Percentiles rank a stretch among this genome's conserved stretches.
Evolutionary conservation across 2,888 invertebrate species (phyloP).

Genomic region (Dryadula phaetusa): DNA sequence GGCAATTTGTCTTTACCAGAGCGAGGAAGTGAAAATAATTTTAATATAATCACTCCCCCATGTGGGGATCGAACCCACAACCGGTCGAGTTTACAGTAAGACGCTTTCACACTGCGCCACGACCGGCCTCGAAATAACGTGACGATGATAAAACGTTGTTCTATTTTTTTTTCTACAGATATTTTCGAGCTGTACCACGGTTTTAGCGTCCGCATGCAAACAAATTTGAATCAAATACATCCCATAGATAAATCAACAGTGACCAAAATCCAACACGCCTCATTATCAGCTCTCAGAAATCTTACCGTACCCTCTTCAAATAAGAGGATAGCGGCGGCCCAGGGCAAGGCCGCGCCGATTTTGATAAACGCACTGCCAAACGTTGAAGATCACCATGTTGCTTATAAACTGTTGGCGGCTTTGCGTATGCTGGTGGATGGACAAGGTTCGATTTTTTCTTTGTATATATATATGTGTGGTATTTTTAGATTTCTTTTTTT

Average conservation of each 20-base stretch:
- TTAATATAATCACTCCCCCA: too few relatives aligned
- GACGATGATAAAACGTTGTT: too few relatives aligned
- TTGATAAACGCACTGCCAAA: slow-evolving; percentile 89
- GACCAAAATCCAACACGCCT: slow-evolving; percentile 87
- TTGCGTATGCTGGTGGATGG: slow-evolving; percentile 94
- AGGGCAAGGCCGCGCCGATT: slow-evolving; percentile 80
- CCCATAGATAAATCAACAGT: slow-evolving; percentile 55
- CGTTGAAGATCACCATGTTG: slow-evolving; percentile 90
- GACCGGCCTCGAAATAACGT: too few relatives aligned
- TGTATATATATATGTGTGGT: neutral
- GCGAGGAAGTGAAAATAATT: too few relatives aligned
- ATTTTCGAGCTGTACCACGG: slow-evolving; percentile 68
- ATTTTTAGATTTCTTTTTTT: too few relatives aligned
- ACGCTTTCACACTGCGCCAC: too few relatives aligned
- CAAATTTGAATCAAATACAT: slow-evolving; percentile 47
- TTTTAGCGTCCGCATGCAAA: slow-evolving; percentile 52
- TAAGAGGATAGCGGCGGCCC: slow-evolving; percentile 88
- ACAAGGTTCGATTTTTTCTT: slow-evolving; percentile 82
- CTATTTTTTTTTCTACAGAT: slow-evolving; percentile 54
- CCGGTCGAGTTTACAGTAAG: too few relatives aligned
- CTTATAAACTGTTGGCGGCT: slow-evolving; percentile 94
- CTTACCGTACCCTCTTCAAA: slow-evolving; percentile 89
- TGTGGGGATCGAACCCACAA: too few relatives aligned
- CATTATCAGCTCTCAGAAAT: slow-evolving; percentile 91
- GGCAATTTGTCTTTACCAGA: too few relatives aligned